Evolutionary conservation across 2,797 vertebrate species (phyloP).

Genomic region (Sebastes itinus): DNA sequence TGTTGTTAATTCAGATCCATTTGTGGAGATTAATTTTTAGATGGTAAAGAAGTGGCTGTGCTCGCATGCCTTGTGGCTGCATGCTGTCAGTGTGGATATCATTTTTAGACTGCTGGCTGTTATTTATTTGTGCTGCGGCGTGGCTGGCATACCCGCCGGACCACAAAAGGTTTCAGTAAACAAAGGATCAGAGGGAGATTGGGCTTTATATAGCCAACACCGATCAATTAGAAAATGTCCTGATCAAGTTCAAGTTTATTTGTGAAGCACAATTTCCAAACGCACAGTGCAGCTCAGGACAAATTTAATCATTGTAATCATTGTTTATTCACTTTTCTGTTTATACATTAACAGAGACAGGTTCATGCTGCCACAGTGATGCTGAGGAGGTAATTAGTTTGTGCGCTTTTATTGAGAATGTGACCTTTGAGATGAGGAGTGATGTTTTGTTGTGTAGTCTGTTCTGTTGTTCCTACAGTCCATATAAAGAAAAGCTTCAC

Average conservation of each 20-base stretch:
- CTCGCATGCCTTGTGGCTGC: background rate
- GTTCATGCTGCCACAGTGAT: background rate
- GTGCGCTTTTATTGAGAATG: conserved; percentile 12
- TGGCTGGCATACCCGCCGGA: background rate
- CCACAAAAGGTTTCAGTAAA: background rate
- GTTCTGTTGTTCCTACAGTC: background rate
- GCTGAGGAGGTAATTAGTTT: conserved; percentile 22
- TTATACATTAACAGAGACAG: conserved; percentile 12
- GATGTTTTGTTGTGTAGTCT: background rate
- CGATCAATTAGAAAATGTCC: background rate
- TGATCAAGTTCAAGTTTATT: conserved; percentile 4
- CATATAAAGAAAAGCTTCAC: background rate
- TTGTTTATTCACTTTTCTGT: background rate
- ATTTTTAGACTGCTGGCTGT: background rate
- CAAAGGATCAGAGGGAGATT: conserved; percentile 2
- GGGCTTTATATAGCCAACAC: background rate
- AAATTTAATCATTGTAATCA: background rate
- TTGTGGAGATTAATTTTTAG: background rate
- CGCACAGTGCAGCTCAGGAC: background rate
- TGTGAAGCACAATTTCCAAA: background rate
- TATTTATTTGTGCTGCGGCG: background rate
- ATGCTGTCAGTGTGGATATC: background rate
- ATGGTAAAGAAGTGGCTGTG: background rate
- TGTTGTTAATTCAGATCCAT: background rate
- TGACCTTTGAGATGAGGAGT: conserved; percentile 22